These are phyloP conservation scores for Drosophila pectinifera DNA, from an alignment of 1,140 invertebrate species.

Conservation along the genomic window DNA sequence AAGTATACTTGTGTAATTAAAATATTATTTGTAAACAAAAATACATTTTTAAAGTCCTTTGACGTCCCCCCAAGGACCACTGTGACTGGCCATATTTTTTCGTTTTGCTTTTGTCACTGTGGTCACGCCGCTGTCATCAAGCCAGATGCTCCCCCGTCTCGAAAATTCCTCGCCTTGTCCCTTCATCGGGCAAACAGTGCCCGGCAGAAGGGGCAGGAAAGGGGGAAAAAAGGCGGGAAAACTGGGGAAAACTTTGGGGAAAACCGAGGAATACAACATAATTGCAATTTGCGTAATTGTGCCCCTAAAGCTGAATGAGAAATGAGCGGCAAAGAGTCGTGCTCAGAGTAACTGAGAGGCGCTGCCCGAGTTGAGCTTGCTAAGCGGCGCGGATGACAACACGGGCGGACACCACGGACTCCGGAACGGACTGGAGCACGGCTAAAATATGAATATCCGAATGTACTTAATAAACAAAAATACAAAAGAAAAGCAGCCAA, in stretches of 20 bases:
- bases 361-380: slow-evolving; percentile 24
- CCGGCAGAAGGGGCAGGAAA: background rate
- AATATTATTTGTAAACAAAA: background rate
- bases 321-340: slow-evolving; percentile 61
- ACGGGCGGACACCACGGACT: slow-evolving; percentile 9
- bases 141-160: slow-evolving; percentile 16
- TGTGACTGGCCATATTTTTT: slow-evolving; percentile 17
- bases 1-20: background rate
- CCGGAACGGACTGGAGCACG: slow-evolving; percentile 22
- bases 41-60: background rate
- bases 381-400: slow-evolving; percentile 40
- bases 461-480: slow-evolving; percentile 69
- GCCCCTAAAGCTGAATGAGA: slow-evolving; percentile 73
- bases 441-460: slow-evolving; percentile 65
- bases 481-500: slow-evolving; percentile 64
- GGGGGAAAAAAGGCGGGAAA: background rate
- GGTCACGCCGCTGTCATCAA: slow-evolving; percentile 66
- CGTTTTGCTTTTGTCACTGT: slow-evolving; percentile 49
- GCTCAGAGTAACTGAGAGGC: slow-evolving; percentile 55
- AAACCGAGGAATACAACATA: slow-evolving; percentile 68
- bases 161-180: slow-evolving; percentile 16
- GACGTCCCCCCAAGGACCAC: slow-evolving; percentile 4
- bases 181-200: slow-evolving; percentile 21
- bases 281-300: slow-evolving; percentile 77
- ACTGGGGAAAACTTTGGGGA: slow-evolving; percentile 52